A percentile compares a stretch with the other conserved stretches of the same genome.
These are phyloP conservation scores for Chlorocebus sabaeus DNA, from an alignment of 2,113 vertebrate species.

Conservation along the genomic window DNA sequence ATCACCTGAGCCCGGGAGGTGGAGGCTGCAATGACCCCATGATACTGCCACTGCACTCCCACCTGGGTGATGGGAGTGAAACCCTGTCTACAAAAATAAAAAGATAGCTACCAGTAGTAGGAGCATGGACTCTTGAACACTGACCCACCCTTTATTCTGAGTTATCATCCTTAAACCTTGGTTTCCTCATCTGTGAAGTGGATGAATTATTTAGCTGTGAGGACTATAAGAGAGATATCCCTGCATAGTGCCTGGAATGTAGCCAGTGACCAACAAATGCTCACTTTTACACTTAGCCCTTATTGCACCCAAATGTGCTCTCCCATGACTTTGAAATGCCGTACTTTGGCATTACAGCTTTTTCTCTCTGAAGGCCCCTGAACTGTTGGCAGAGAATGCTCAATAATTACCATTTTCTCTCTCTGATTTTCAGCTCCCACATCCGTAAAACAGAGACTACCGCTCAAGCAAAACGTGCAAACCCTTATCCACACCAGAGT, in stretches of 20 bases:
- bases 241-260: too few species aligned
- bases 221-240: accelerated
- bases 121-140: background rate
- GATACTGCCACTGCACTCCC: too few species aligned
- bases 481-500: background rate
- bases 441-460: background rate
- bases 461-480: background rate
- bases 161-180: background rate
- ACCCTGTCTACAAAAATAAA: too few species aligned
- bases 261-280: background rate
- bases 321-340: background rate
- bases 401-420: accelerated
- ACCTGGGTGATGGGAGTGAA: too few species aligned
- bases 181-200: background rate
- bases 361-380: background rate
- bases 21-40: too few species aligned
- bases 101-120: background rate
- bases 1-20: too few species aligned
- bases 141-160: background rate
- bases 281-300: background rate
- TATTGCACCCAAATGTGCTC: background rate
- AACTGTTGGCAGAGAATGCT: background rate
- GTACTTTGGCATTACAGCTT: background rate
- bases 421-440: background rate
- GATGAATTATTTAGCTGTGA: background rate